Base-by-base conservation (phyloP, 1,140 invertebrate species). In the Micrasema minimum region DNA sequence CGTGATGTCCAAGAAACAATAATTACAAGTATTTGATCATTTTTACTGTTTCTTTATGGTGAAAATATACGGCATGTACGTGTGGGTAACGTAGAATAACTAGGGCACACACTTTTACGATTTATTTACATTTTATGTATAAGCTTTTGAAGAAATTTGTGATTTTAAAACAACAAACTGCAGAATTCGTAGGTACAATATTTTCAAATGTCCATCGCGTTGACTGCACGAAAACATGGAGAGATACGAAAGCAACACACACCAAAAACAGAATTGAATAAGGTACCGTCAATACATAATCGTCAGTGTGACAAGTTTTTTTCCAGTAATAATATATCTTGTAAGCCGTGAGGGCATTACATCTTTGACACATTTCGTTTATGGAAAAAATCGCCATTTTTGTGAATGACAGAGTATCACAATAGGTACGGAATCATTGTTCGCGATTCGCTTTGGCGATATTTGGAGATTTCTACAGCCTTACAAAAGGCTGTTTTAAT, bases 281-380 rank as follows among this genome's bases (percentile, higher is more conserved):
- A n/a, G 64, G 38, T 4, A 20, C 37, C 38, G 43, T 57, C 59
- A 75, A 69, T 57, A 61, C 69, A 71, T 59, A 68, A 74, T 74
- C 69, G 55, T 41, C 26, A n/a, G 26, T 41, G 55, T 69, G 67
- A 69, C 48, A 71, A 48, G 45, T 71, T 72, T 75, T 73, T 74
- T 68, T 16, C 46, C 12, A 22, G 14, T 59, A 57, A 71, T 69
- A 75, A 75, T 75, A 75, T 75, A 75, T 75, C 73, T 75, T 75
- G 66, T 71, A 74, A 69, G 66, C 20, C 35, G 48, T 38, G 51
- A 69, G 61, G 62, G 50, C 66, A 74, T 71, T 71, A 66, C 65
- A 69, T 59, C 66, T 75, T 69, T 75, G 73, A 75, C 73, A 71
- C 50, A 75, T 75, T 75, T 72, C 73, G 73, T 66, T 59, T 69